phyloP scores from a whole-genome alignment of 1,140 invertebrate species.

The Stenopsyche tienmushanensis region DNA sequence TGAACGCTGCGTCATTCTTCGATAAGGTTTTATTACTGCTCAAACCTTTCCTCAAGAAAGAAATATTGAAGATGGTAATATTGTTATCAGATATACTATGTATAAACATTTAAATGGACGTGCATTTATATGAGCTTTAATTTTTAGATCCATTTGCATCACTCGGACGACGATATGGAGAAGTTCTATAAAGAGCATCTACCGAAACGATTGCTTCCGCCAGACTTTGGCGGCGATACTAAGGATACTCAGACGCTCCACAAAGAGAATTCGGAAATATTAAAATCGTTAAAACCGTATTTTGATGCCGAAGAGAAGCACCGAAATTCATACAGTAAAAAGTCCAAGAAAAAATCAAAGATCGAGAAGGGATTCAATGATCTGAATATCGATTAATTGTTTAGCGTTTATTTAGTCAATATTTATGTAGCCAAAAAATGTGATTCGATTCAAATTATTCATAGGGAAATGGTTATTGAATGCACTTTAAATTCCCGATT shows the following conservation, averaged over 20 bases:
- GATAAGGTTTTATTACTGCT: constrained; percentile 36
- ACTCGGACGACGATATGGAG: constrained; percentile 48
- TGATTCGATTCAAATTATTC: too few relatives aligned
- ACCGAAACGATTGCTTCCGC: constrained; percentile 47
- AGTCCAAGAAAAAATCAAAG: constrained; percentile 35
- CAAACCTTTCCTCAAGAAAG: constrained; percentile 34
- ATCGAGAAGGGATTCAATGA: constrained; percentile 33
- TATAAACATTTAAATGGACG: constrained; percentile 1
- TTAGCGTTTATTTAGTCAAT: neutral
- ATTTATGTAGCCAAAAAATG: too few relatives aligned
- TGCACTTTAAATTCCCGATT: too few relatives aligned
- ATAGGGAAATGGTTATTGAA: too few relatives aligned
- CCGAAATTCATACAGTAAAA: constrained; percentile 27
- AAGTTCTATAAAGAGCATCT: constrained; percentile 51
- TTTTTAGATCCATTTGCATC: constrained; percentile 52
- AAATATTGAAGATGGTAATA: constrained; percentile 30
- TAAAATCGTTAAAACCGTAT: constrained; percentile 47
- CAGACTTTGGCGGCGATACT: constrained; percentile 49
- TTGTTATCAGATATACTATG: neutral
- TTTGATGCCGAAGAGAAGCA: constrained; percentile 44
- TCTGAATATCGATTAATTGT: constrained; percentile 34
- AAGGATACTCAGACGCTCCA: constrained; percentile 49
- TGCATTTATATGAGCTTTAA: neutral
- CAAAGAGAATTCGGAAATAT: constrained; percentile 48
- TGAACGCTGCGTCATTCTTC: constrained; percentile 30